Evolutionary conservation across 1,140 invertebrate genomes (phyloP), one percentile per base, ranked within the genome.

Genomic region (Trigoniulus corallinus): DNA sequence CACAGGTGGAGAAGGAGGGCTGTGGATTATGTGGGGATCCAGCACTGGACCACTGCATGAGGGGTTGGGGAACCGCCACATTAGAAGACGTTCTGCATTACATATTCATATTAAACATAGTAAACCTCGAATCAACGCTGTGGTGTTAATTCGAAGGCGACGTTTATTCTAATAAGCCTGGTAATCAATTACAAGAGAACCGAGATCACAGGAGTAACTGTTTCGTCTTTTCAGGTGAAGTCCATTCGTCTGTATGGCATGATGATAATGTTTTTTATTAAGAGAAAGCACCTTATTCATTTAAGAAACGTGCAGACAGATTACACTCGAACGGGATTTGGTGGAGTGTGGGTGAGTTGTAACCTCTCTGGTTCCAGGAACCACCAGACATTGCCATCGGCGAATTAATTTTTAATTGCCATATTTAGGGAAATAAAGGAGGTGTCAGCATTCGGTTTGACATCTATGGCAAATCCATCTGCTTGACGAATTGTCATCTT

Each of bases 401-500:
- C 47, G 7, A 39, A 22, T 47, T 41, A 51, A 44, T 22, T 49
- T 39, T 23, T 37, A 41, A 56, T 47, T 47, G 40, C 2, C 53
- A 22, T 55, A 47, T 52, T 50, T 64, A 89, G 87, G 89, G 89
- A 48, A 95, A 94, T 65, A 96, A 95, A 74, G 91, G 92, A 21
- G 89, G 84, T 1, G 82, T 92, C 0, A 88, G 82, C 60, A 74
- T 92, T 43, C 72, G 91, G 45, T 76, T 94, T 56, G 83, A 82
- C 56, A 71, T 88, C 10, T 85, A 87, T 61, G 89, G 88, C 12
- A 80, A 81, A 54, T 88, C 84, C 15, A 58, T 94, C 25, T 89
- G 85, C 58, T 73, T 93, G 27, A 79, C 94, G 1, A 94, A 94
- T 59, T 75, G 79, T 29, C 91, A 96, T 66, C 67, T 95, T 48